Percentiles rank a stretch among this genome's conserved stretches.
Evolutionary conservation across 2,113 vertebrate genomes (phyloP).

Genomic region (Morone chrysops): DNA sequence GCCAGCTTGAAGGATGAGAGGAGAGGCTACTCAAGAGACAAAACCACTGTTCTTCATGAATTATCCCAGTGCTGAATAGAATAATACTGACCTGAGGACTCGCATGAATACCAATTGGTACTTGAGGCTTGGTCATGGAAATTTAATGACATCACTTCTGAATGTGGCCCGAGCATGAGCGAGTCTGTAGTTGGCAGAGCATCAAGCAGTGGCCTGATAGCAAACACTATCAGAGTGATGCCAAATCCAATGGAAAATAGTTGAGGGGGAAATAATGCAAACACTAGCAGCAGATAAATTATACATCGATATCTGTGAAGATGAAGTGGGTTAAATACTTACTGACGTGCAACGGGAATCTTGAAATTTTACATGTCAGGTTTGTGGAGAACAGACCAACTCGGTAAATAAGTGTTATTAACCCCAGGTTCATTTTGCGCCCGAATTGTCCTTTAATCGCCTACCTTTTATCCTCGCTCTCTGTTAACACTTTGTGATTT

Average conservation of each 20-base stretch:
- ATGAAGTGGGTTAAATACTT: conserved; percentile 6
- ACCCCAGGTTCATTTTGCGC: too few species aligned
- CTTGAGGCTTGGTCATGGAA: conserved; percentile 63
- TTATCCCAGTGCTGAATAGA: conserved; percentile 56
- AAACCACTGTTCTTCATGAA: conserved; percentile 57
- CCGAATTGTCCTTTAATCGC: too few species aligned
- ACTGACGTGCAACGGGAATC: neutral
- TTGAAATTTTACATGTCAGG: neutral
- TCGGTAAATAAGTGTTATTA: too few species aligned
- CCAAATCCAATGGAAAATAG: conserved; percentile 38
- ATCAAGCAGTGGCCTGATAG: conserved; percentile 29
- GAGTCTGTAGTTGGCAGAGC: conserved; percentile 38
- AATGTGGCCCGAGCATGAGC: conserved; percentile 25
- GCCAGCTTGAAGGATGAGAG: conserved; percentile 45
- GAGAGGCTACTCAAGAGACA: conserved; percentile 59
- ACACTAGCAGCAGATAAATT: neutral
- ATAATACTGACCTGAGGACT: conserved; percentile 48
- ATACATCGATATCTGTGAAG: neutral
- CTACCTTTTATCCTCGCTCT: neutral
- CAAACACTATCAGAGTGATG: conserved; percentile 9
- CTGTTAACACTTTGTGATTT: neutral
- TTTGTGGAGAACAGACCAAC: too few species aligned
- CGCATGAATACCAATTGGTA: conserved; percentile 70
- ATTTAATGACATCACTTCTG: conserved; percentile 66
- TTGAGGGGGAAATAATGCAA: conserved; percentile 1